Base-by-base conservation (phyloP, 1,140 invertebrate genomes). In the Neodiprion virginianus region DNA sequence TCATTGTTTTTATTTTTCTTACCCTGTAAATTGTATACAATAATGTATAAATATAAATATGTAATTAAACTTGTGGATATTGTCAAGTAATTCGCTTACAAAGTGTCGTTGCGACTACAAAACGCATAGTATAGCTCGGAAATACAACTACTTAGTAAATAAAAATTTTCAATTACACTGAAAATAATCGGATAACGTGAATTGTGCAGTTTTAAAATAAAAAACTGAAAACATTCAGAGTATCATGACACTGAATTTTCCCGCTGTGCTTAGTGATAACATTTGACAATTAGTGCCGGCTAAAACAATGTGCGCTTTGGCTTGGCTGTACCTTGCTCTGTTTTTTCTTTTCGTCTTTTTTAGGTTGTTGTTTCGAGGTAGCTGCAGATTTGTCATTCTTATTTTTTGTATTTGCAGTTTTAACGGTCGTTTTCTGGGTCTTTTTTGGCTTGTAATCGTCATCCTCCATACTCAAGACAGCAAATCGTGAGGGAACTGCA, bases 391-490 rank as follows among this genome's bases (percentile, higher is more conserved):
- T 86, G 28, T 86, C 81, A 10, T 74, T 72, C 65, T 85, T 87
- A 11, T 71, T 78, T 69, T 86, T 87, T 14, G 79, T 69, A 61
- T 74, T 81, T 17, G 53, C 4, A 1, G 73, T 71, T 78, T 86
- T 88, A 14, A n/a, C 74, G 61, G 21, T 74, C 9, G 72, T 73
- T 75, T 87, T 88, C 76, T 83, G 82, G 0, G 75, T 76, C 72
- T 87, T 88, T 71, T 81, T 85, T 49, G 84, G 82, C 49, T 86
- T 85, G 67, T 83, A 85, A 76, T 89, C 89, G 73, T 90, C 89
- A 69, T 89, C 89, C 61, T 90, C 89, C 40, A 90, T 83, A 74
- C 88, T 87, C 10, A 90, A 85, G 48, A 90, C 87, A 71, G 89
- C 87, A 77, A 90, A 90, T 72, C 89, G 78, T n/a, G 90, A 90